Base-by-base conservation (phyloP, 2,113 vertebrate genomes). In the Mionectes macconnelli region DNA sequence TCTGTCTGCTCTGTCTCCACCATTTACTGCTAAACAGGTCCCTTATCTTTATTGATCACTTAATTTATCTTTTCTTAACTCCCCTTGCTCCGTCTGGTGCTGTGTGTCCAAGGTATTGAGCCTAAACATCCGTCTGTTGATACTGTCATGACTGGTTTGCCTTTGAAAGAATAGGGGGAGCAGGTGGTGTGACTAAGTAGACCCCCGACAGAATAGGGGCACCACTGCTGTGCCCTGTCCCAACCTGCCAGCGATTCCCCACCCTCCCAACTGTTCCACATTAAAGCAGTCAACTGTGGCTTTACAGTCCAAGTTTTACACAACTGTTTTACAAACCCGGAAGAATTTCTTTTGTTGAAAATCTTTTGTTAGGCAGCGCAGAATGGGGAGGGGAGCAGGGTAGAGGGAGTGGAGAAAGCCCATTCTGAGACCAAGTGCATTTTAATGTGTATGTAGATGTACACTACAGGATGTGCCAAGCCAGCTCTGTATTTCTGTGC, bases 171-270 rank as follows among this genome's bases (percentile, higher is more conserved):
- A 99, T 98, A 98, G 98, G 97, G 98, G 98, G 98, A 98, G 99
- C 99, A 99, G 99, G 99, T 99, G 99, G 99, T 99, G 99, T 99
- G 99, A 99, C 99, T 99, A 98, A 99, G 99, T 98, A 97, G 98
- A 97, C 98, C 98, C 98, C 98, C 93, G 59, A 97, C 97, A 98
- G 98, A 99, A 98, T 98, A 98, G 98, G 98, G 97, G 97, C 98
- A 98, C 98, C 98, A 97, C 97, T 94, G 97, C 97, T 97, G 90
- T 94, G 98, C 98, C 98, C 99, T 98, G 98, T 98, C 98, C 98
- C 97, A 98, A 99, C 98, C 98, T 98, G 98, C 97, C 97, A 98
- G 96, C 69, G 25, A 84, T 97, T 98, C 98, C 98, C 98, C 99
- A 99, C 99, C 99, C 99, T 98, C 99, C 99, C 99, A 99, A 99